Percentiles rank a stretch among this genome's conserved stretches.
Evolutionary conservation across 2,113 vertebrate species (phyloP).

Genomic region (Epinephelus cyanopodus): DNA sequence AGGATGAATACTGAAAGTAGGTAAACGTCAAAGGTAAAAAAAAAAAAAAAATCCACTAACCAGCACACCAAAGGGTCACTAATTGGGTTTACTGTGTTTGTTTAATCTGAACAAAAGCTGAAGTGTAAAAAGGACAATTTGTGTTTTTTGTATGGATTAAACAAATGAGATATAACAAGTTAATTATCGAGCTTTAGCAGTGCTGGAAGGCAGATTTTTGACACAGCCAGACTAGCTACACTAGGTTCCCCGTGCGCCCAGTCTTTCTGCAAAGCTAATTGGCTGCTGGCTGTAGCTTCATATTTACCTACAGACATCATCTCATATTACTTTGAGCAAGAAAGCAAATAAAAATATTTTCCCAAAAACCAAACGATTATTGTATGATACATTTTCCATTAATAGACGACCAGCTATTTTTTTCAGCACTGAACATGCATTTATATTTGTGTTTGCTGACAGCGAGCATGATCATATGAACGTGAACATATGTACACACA

Average conservation of each 20-base stretch:
- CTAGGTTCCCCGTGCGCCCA: neutral
- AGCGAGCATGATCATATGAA: conserved; percentile 8
- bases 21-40: neutral
- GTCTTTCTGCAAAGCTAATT: neutral
- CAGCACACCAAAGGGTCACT: neutral
- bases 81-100: neutral
- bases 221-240: neutral
- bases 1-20: neutral
- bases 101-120: neutral
- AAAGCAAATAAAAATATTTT: neutral
- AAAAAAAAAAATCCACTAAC: neutral
- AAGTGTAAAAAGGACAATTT: neutral
- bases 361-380: neutral
- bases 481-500: conserved; percentile 14
- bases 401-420: neutral
- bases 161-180: neutral
- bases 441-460: neutral
- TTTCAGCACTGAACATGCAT: neutral
- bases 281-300: neutral
- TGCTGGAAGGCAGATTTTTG: conserved; percentile 4
- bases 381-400: neutral
- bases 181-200: neutral
- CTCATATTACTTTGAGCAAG: neutral
- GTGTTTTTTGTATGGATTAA: neutral
- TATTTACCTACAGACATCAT: neutral